phyloP scores from a whole-genome alignment of 2,888 invertebrate species.

The Morpho deidamia region DNA sequence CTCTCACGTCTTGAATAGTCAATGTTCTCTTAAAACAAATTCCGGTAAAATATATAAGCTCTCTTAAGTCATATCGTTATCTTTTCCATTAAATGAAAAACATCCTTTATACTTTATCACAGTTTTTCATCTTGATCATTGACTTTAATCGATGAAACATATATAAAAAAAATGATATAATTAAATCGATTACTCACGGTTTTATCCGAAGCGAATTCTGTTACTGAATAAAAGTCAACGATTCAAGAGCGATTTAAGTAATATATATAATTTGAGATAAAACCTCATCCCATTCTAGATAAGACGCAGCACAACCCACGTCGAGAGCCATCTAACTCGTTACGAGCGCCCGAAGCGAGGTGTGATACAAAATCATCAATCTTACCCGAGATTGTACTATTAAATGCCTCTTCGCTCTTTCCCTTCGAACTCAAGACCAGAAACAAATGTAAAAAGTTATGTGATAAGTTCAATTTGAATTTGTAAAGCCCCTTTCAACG shows the following conservation, averaged over 20 bases:
- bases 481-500: conserved; percentile 79
- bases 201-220: conserved; percentile 32
- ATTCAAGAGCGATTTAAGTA: conserved; percentile 68
- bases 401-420: conserved; percentile 77
- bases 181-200: conserved; percentile 13
- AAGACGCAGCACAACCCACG: conserved; percentile 74
- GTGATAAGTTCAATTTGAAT: conserved; percentile 80
- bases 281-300: conserved; percentile 75
- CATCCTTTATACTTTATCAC: too few relatives aligned
- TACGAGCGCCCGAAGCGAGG: conserved; percentile 77
- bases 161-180: neutral
- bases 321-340: conserved; percentile 72
- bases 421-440: conserved; percentile 74
- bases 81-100: too few relatives aligned
- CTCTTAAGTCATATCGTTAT: too few relatives aligned
- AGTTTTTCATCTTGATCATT: too few relatives aligned
- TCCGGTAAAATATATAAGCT: too few relatives aligned
- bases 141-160: neutral
- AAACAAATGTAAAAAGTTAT: conserved; percentile 80
- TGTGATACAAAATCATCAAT: conserved; percentile 79
- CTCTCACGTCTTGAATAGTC: too few relatives aligned
- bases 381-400: conserved; percentile 77
- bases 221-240: conserved; percentile 53
- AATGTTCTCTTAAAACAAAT: too few relatives aligned
- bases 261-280: conserved; percentile 79